Base-by-base conservation (phyloP, 2,797 vertebrate genomes). In the Emydoidea blandingii region DNA sequence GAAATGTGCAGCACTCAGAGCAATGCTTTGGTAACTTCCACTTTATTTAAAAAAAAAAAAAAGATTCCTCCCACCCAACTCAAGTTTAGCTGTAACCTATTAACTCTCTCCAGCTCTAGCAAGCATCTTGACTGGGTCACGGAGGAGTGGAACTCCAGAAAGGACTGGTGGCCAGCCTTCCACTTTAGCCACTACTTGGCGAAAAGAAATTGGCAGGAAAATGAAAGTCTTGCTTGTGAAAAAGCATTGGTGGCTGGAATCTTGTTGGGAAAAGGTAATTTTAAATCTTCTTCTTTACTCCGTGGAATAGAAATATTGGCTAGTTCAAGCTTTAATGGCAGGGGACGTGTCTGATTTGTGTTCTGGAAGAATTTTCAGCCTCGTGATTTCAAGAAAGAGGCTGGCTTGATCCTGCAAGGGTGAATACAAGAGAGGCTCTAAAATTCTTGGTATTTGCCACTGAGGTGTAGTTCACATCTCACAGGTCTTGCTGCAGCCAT, bases 121-220 rank as follows among this genome's bases (percentile, higher is more conserved):
- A 97, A 94, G 74, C 97, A 96, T 23, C 65, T 86, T 31, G 86
- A 85, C 12, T 98, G 98, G 98, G 94, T 99, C 27, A 84, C 86
- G 3, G 94, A 97, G 52, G 96, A 98, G 68, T 99, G 99, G 99
- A 78, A 25, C 14, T 62, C 79, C 19, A 99, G 99, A 94, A 98
- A 96, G 83, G 98, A 97, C 88, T 99, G 99, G 99, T 99, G 99
- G 99, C 98, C 99, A 5, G 86, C 92, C 5, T 98, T 99, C 95
- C 99, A 99, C 98, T 99, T 99, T 93, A 99, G 98, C 44, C 89
- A 31, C 80, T 98, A 98, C 90, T 98, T 99, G 59, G 98, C 98
- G 62, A 98, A 92, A 81, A 98, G 68, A 37, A 98, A 99, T 72
- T 98, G 97, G 41, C 62, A 97, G 81, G 95, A 98, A 88, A 98